Base-by-base conservation (phyloP, 2,113 vertebrate species). In the Ascaphus truei region DNA sequence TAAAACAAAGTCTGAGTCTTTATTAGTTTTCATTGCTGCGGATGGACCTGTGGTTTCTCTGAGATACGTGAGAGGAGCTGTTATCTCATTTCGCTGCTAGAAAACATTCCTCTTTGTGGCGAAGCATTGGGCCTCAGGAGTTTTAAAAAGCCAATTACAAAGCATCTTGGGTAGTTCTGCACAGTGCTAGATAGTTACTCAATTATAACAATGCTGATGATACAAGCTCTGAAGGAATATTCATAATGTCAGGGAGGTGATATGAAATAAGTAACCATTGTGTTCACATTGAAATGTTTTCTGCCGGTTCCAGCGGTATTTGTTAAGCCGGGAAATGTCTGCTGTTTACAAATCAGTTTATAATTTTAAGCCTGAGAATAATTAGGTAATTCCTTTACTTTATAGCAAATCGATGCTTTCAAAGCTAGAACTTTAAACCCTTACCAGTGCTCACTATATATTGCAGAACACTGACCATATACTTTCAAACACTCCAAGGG, bases 121-220 rank as follows among this genome's bases (percentile, higher is more conserved):
- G 31, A 71, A 34, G 67, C 56, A 71, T 61, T 71, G 67, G 67
- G 67, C 57, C 67, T 71, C 52, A 57, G 67, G 67, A 71, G 56
- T 71, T 71, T 71, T 71, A 71, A 71, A 71, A 71, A 71, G 67
- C 57, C 67, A 71, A 71, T 71, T 71, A 71, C 67, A 61, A 71
- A 71, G 67, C 67, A 71, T 71, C 57, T 61, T 52, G 56, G 67
- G 67, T 71, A 71, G 34, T 61, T 30, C 67, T 71, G 67, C 57
- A 71, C 56, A 71, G 51, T 16, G 57, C 56, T 61, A 71, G 67
- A 71, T 71, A 71, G 57, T 71, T 71, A 71, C 57, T 71, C 67
- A 71, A 71, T 71, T 71, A 71, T 71, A 71, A 71, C 67, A 71
- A 52, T 71, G 67, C 67, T 71, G 67, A 71, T 71, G 67, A 71